Evolutionary conservation across 2,797 vertebrate species (phyloP).

Genomic region (Liasis olivaceus): DNA sequence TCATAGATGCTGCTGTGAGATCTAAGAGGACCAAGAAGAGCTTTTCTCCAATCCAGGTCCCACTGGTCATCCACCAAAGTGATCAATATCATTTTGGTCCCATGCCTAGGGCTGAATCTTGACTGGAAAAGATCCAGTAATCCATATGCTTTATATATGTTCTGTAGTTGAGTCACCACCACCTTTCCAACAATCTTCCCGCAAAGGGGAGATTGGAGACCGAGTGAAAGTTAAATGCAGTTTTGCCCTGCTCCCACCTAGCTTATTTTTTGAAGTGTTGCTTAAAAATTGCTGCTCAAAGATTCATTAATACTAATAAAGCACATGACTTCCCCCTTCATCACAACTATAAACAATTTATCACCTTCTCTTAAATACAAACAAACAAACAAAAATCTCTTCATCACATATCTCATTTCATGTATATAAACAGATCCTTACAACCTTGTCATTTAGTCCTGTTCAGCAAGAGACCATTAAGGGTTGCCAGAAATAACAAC

Average conservation of each 20-base stretch:
- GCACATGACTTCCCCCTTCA: too few relatives aligned
- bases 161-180: not conserved
- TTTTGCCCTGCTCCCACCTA: not conserved
- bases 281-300: not conserved
- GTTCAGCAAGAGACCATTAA: too few relatives aligned
- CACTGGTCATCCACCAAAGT: not conserved
- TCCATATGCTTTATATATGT: not conserved
- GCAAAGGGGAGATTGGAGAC: too few relatives aligned
- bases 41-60: not conserved
- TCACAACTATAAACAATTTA: too few relatives aligned
- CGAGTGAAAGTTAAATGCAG: not conserved
- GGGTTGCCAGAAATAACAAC: too few relatives aligned
- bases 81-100: not conserved
- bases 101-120: not conserved
- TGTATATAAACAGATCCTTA: too few relatives aligned
- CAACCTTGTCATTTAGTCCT: too few relatives aligned
- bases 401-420: too few relatives aligned
- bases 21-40: not conserved
- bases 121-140: not conserved
- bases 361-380: too few relatives aligned
- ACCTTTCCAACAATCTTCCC: not conserved
- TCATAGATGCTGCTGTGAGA: not conserved
- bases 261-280: not conserved
- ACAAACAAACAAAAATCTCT: too few relatives aligned
- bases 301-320: not conserved